Conservation (phyloP, 2,888 invertebrate species). For the Dione vanillae region DNA sequence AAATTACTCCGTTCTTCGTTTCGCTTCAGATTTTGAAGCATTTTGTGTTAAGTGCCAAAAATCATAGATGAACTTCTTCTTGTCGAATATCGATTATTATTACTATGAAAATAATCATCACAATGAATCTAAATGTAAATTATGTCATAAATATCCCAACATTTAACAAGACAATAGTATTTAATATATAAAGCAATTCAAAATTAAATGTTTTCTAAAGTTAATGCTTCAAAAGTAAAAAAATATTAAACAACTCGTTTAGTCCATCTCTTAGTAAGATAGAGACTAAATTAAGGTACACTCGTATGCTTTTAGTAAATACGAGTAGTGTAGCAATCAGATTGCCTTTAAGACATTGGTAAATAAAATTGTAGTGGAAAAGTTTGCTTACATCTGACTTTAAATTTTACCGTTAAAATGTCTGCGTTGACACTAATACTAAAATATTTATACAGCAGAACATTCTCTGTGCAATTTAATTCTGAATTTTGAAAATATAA, state of each 20-base stretch:
- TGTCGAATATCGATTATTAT: too few relatives aligned
- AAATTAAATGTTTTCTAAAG: background rate
- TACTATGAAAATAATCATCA: too few relatives aligned
- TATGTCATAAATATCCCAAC: too few relatives aligned
- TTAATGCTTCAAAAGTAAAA: background rate
- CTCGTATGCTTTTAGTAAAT: background rate
- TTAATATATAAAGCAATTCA: background rate
- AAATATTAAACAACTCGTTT: background rate
- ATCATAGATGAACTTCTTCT: too few relatives aligned
- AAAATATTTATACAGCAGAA: conserved; percentile 10
- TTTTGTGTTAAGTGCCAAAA: too few relatives aligned
- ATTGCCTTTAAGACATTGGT: conserved; percentile 10
- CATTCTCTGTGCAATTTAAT: background rate
- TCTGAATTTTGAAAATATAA: conserved; percentile 1
- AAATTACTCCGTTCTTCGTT: too few relatives aligned
- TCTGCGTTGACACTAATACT: conserved; percentile 2
- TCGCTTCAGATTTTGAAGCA: too few relatives aligned
- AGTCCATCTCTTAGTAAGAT: background rate
- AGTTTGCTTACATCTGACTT: conserved; percentile 4
- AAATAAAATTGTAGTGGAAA: conserved; percentile 19
- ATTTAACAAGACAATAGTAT: too few relatives aligned
- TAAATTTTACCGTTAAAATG: background rate
- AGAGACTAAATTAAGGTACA: background rate
- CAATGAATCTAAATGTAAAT: too few relatives aligned
- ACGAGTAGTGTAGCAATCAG: conserved; percentile 1